Evolutionary conservation across 2,888 invertebrate genomes (phyloP).

Genomic region (Sesia bembeciformis): DNA sequence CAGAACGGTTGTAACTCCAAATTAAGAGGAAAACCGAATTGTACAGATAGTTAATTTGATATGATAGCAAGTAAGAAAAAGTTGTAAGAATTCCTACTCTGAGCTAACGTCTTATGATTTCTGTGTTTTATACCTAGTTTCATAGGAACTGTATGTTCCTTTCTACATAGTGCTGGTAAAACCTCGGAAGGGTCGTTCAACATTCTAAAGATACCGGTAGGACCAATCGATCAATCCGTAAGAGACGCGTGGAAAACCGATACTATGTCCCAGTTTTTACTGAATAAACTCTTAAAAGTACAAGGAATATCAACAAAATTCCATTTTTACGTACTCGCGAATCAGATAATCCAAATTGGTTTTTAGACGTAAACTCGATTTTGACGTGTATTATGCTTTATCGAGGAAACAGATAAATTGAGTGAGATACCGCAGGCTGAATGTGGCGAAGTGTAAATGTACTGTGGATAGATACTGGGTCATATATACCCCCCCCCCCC

Average conservation of each 20-base stretch:
- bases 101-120: too few relatives aligned
- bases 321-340: constrained; percentile 46
- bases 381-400: constrained; percentile 65
- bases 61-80: too few relatives aligned
- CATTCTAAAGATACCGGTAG: background rate
- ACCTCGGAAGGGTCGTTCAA: background rate
- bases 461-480: background rate
- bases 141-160: too few relatives aligned
- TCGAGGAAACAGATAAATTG: constrained; percentile 64
- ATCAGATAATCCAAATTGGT: constrained; percentile 71
- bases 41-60: too few relatives aligned
- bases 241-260: background rate
- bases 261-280: background rate
- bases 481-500: background rate
- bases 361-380: constrained; percentile 69
- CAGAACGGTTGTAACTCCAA: too few relatives aligned
- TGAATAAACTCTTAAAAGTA: background rate
- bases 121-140: too few relatives aligned
- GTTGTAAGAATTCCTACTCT: too few relatives aligned
- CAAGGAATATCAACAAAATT: constrained; percentile 6
- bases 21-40: too few relatives aligned
- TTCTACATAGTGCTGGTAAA: too few relatives aligned
- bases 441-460: constrained; percentile 34
- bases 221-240: background rate
- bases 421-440: constrained; percentile 39